phyloP scores from a whole-genome alignment of 2,888 invertebrate species.

The Ophraella communa region DNA sequence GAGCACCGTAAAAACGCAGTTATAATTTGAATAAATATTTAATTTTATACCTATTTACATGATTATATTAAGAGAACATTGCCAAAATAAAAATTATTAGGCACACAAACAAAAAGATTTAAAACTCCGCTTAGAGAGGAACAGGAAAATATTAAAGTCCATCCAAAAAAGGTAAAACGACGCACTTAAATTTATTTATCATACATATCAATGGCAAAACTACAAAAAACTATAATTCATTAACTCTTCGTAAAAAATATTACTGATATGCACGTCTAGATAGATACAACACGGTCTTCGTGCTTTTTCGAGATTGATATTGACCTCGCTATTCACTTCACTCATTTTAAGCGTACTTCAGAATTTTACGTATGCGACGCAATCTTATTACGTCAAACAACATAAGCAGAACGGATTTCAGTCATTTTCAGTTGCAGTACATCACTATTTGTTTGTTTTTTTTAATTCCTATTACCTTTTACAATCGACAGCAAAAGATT shows the following conservation, averaged over 20 bases:
- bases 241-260: background rate
- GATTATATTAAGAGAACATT: too few species aligned
- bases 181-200: background rate
- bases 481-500: background rate
- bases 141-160: background rate
- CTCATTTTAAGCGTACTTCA: conserved; percentile 11
- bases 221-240: background rate
- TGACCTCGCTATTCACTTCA: conserved; percentile 9
- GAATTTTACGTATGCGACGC: conserved; percentile 9
- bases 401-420: conserved; percentile 7
- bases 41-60: too few species aligned
- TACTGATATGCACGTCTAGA: background rate
- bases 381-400: conserved; percentile 14
- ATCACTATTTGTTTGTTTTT: background rate
- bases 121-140: background rate
- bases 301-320: conserved; percentile 8
- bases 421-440: background rate
- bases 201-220: conserved; percentile 1
- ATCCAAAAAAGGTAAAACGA: background rate
- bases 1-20: too few species aligned
- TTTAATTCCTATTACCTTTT: background rate
- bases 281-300: background rate
- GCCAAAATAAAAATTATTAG: background rate
- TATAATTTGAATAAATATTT: too few species aligned
- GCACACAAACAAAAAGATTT: background rate